Evolutionary conservation across 2,888 invertebrate species (phyloP).

Genomic region (Caenorhabditis sp.): DNA sequence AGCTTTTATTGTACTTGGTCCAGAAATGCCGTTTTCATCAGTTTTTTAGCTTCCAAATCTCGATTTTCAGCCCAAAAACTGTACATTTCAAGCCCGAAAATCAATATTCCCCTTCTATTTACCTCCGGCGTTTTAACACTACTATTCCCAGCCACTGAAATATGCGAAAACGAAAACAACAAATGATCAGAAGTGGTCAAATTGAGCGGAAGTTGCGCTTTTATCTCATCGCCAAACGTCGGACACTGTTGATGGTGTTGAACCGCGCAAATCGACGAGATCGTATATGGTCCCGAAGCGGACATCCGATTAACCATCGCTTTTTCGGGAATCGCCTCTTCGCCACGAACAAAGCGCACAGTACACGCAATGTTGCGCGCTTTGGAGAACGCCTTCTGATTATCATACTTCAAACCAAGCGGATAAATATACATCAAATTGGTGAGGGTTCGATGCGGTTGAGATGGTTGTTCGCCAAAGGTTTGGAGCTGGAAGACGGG

Average conservation of each 20-base stretch:
- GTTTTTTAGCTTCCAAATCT: no score
- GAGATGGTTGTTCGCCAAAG: slow-evolving; percentile 76
- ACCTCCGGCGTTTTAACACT: slow-evolving; percentile 60
- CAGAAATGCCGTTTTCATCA: no score
- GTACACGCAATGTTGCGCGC: slow-evolving; percentile 93
- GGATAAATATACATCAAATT: slow-evolving; percentile 95
- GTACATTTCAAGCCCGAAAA: no score
- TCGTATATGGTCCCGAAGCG: slow-evolving; percentile 57
- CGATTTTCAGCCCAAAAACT: no score
- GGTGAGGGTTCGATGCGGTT: slow-evolving; percentile 82
- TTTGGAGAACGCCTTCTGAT: slow-evolving; percentile 71
- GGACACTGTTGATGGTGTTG: slow-evolving; percentile 70
- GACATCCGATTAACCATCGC: slow-evolving; percentile 58
- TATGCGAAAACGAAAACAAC: slow-evolving; percentile 92
- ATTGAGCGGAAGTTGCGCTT: slow-evolving; percentile 86
- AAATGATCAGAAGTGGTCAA: slow-evolving; percentile 87
- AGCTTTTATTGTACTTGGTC: no score
- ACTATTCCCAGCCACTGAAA: slow-evolving; percentile 81
- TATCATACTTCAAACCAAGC: slow-evolving; percentile 72
- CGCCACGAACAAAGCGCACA: slow-evolving; percentile 81
- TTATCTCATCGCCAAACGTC: slow-evolving; percentile 76
- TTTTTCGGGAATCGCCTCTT: slow-evolving; percentile 72
- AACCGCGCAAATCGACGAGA: slow-evolving; percentile 55
- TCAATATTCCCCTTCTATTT: no score
- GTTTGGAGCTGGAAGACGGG: slow-evolving; percentile 87